Conservation (phyloP, 1,140 invertebrate genomes). For the Macrostomum lignano region DNA sequence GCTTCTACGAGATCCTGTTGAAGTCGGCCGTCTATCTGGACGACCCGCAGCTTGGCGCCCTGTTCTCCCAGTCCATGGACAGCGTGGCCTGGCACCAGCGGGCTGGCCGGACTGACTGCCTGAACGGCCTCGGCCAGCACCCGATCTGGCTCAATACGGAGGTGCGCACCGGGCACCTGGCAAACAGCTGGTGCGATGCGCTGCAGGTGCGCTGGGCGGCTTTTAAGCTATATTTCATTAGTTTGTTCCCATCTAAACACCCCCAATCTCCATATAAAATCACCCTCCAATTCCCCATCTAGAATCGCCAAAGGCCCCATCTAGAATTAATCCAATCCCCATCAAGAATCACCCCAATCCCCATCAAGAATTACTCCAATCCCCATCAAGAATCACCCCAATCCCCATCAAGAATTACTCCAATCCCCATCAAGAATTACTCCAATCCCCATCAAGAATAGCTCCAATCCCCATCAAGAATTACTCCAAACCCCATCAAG, state of each 20-base stretch:
- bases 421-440: too few relatives aligned
- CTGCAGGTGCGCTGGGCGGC: conserved; percentile 38
- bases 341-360: too few relatives aligned
- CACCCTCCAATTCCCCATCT: too few relatives aligned
- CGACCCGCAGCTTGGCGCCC: not conserved
- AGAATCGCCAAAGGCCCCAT: too few relatives aligned
- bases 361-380: too few relatives aligned
- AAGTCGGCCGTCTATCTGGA: conserved; percentile 26
- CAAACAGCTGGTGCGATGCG: conserved; percentile 40
- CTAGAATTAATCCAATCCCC: too few relatives aligned
- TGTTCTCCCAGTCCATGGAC: conserved; percentile 2
- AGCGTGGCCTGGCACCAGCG: not conserved
- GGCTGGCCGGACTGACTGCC: conserved; percentile 31
- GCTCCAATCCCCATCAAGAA: too few relatives aligned
- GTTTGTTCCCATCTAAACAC: not conserved
- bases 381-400: too few relatives aligned
- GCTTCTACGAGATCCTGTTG: conserved; percentile 40
- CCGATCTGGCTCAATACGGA: conserved; percentile 44
- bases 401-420: too few relatives aligned
- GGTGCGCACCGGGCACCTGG: conserved; percentile 36
- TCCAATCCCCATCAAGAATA: too few relatives aligned
- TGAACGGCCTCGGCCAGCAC: conserved; percentile 34
- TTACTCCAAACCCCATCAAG: too few relatives aligned
- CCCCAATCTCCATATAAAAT: not conserved
- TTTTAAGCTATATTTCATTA: conserved; percentile 30